A percentile compares a stretch with the other conserved stretches of the same genome.
Evolutionary conservation across 2,797 vertebrate genomes (phyloP).

Genomic region (Myotis findleyi): DNA sequence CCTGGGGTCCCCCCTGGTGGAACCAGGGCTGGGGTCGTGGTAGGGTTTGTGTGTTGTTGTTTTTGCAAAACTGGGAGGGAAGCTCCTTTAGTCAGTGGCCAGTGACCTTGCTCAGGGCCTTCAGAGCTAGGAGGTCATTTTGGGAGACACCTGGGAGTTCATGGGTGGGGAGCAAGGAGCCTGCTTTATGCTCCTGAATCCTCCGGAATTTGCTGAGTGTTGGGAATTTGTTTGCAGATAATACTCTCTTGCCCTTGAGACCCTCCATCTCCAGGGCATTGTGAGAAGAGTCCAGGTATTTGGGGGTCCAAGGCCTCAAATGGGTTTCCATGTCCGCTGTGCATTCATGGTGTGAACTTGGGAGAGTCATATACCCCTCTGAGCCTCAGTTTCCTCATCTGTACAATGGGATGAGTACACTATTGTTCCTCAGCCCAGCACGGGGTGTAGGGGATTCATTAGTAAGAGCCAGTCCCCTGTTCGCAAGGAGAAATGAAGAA

Average conservation of each 20-base stretch:
- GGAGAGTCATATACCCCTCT: background rate
- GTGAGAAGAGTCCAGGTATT: background rate
- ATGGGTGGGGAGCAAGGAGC: background rate
- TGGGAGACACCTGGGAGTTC: background rate
- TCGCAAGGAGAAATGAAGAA: background rate
- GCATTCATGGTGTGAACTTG: background rate
- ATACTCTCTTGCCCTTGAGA: background rate
- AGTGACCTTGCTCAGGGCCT: background rate
- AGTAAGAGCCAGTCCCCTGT: background rate
- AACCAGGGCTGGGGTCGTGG: too few species aligned
- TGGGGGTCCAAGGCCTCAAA: background rate
- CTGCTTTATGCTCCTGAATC: background rate
- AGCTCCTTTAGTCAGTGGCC: background rate
- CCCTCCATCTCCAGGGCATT: rapidly evolving
- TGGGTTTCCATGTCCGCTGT: background rate
- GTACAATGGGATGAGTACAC: background rate
- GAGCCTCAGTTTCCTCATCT: background rate
- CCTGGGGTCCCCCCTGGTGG: background rate
- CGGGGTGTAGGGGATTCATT: background rate
- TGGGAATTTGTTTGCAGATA: background rate
- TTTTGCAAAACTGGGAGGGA: background rate
- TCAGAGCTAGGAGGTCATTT: background rate
- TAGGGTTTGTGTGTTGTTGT: background rate
- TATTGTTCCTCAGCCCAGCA: background rate
- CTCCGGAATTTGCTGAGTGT: background rate